phyloP scores from a whole-genome alignment of 2,888 invertebrate genomes.

The Mantis religiosa region DNA sequence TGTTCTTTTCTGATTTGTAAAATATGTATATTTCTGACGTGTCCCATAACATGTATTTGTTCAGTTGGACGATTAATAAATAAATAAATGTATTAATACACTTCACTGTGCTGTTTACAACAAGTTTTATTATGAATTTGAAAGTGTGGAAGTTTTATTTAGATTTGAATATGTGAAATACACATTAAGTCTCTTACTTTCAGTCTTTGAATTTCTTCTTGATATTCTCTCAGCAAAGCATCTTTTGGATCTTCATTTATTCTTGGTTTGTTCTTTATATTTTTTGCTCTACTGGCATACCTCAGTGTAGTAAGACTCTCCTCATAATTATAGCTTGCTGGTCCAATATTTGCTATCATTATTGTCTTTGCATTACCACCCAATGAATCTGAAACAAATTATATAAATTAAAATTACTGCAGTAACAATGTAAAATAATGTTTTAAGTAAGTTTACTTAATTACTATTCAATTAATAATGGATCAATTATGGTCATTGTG shows the following conservation, averaged over 20 bases:
- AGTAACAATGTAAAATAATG: too few species aligned
- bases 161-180: not conserved
- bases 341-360: conserved; percentile 99
- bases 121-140: too few species aligned
- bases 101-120: too few species aligned
- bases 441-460: not conserved
- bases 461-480: not conserved
- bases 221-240: conserved; percentile 90
- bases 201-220: conserved; percentile 84
- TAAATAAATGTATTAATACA: too few species aligned
- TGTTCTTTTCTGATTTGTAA: too few species aligned
- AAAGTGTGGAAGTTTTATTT: too few species aligned
- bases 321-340: conserved; percentile 96
- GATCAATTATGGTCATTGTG: not conserved
- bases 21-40: too few species aligned
- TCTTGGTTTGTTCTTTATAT: conserved; percentile 96
- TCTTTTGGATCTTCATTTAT: conserved; percentile 99
- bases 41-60: too few species aligned
- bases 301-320: conserved; percentile 94
- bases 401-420: too few species aligned
- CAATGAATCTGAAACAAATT: conserved; percentile 67
- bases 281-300: conserved; percentile 95
- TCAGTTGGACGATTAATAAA: too few species aligned
- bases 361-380: conserved; percentile 99
- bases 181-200: conserved; percentile 37